These are phyloP conservation scores for Polyploca ridens DNA, from an alignment of 2,888 invertebrate species.

Conservation along the genomic window DNA sequence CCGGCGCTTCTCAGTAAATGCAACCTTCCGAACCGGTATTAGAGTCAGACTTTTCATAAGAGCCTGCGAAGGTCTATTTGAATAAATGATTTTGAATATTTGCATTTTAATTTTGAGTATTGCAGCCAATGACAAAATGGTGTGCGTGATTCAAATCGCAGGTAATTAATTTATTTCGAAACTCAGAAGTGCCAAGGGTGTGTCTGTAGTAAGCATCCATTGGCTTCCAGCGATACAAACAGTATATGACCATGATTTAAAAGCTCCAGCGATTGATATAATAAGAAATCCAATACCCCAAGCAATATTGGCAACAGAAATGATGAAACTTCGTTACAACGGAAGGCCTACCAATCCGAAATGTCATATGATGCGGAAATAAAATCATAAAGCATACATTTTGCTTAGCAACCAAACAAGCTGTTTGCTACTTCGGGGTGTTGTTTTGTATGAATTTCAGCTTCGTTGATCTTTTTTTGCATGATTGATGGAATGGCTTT, in stretches of 20 bases:
- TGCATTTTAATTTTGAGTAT: too few species aligned
- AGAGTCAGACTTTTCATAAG: too few species aligned
- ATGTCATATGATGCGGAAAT: slow-evolving; percentile 49
- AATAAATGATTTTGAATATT: too few species aligned
- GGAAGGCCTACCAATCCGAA: slow-evolving; percentile 38
- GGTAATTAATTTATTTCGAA: too few species aligned
- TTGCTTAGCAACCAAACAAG: slow-evolving; percentile 44
- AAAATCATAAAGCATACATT: slow-evolving; percentile 52
- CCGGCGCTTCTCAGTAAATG: too few species aligned
- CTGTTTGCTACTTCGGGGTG: slow-evolving; percentile 17
- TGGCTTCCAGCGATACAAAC: too few species aligned
- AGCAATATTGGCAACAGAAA: slow-evolving; percentile 46
- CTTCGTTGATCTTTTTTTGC: not conserved
- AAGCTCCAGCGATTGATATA: slow-evolving; percentile 17
- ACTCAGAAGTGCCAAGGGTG: too few species aligned
- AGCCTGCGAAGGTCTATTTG: too few species aligned
- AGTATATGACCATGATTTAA: slow-evolving; percentile 9
- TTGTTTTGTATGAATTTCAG: slow-evolving; percentile 16
- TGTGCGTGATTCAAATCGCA: too few species aligned
- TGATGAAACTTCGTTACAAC: slow-evolving; percentile 48
- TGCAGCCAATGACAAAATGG: too few species aligned
- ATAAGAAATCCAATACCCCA: slow-evolving; percentile 44
- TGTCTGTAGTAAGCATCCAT: too few species aligned
- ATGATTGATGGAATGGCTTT: slow-evolving; percentile 6
- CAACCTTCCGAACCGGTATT: too few species aligned